These are phyloP conservation scores for Lepeophtheirus salmonis DNA, from an alignment of 1,140 invertebrate species.

Conservation along the genomic window DNA sequence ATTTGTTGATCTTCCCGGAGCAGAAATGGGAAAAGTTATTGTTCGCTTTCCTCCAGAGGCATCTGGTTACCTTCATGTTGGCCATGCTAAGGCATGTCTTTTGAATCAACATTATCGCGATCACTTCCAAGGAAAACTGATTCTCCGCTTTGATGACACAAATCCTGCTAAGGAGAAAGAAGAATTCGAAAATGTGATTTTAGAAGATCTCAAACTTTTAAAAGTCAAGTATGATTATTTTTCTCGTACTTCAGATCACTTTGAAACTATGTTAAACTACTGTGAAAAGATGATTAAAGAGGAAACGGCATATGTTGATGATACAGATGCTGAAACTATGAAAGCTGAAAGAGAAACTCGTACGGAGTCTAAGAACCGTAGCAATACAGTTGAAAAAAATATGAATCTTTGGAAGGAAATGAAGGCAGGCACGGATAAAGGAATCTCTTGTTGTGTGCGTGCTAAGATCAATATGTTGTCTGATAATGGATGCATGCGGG, in stretches of 20 bases:
- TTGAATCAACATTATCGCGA: slow-evolving; percentile 94
- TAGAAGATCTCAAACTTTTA: slow-evolving; percentile 78
- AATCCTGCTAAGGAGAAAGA: slow-evolving; percentile 97
- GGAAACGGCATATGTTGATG: slow-evolving; percentile 84
- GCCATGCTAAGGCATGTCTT: slow-evolving; percentile 95
- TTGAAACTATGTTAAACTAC: slow-evolving; percentile 67
- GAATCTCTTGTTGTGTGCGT: slow-evolving; percentile 72
- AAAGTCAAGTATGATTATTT: slow-evolving; percentile 80
- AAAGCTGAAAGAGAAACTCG: slow-evolving; percentile 80
- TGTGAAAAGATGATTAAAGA: slow-evolving; percentile 74
- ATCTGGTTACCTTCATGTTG: slow-evolving; percentile 78
- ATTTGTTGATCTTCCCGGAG: slow-evolving; percentile 86
- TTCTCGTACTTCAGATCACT: slow-evolving; percentile 91
- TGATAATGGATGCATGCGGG: slow-evolving; percentile 84
- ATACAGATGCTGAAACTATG: slow-evolving; percentile 85
- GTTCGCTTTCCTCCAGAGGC: slow-evolving; percentile 97
- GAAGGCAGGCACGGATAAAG: slow-evolving; percentile 57
- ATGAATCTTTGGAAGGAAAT: slow-evolving; percentile 83
- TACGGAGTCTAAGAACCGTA: slow-evolving; percentile 62
- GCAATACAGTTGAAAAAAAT: slow-evolving; percentile 67
- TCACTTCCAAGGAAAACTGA: slow-evolving; percentile 49
- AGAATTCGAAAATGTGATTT: slow-evolving; percentile 92
- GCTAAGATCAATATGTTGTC: slow-evolving; percentile 97
- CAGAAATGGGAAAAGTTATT: slow-evolving; percentile 82
- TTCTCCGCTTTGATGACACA: slow-evolving; percentile 99